Evolutionary conservation across 2,888 invertebrate genomes (phyloP), one percentile per base, ranked within the genome.

Genomic region (Hypselothyrea guttata): DNA sequence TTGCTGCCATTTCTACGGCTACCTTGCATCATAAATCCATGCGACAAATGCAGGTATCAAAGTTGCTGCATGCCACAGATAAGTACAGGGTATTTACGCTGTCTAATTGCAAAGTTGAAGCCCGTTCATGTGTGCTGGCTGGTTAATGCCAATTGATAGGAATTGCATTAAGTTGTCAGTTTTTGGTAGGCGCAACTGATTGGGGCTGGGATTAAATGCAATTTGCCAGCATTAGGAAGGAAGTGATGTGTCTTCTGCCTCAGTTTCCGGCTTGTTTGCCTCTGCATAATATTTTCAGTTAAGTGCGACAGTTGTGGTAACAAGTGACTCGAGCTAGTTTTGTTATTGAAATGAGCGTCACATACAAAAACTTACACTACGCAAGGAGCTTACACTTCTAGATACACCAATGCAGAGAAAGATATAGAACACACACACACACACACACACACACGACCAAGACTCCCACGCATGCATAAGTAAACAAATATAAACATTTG

Each of bases 401-500:
- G 66, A 71, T 65, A 71, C 68, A 71, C 2, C 3, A 71, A 46
- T 54, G 46, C 49, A 79, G 46, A 62, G 47, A 79, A 48, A 64
- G 47, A 37, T 57, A 28, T 46, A n/a, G 11, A 9, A 40, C 30
- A n/a, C 31, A 44, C 33, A 33, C 37, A n/a, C 35, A 35, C 7
- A 51, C 42, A 11, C 40, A 41, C 30, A 33, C 9, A 16, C 37
- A 18, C 54, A 59, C 46, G 62, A 58, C 57, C 78, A 75, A 76
- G 76, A 71, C 64, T 71, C 60, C 71, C 79, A 83, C 77, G 84
- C 85, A 83, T 83, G 84, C 85, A 83, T 85, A 83, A 79, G 83
- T 79, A 78, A 84, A 76, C 85, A 83, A 79, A 83, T 76, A 79
- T 79, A 81, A 82, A 82, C 83, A 84, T 84, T 78, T 78, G 84